Conservation (phyloP, 2,888 invertebrate species). For the Drosophila nr. fundita region DNA sequence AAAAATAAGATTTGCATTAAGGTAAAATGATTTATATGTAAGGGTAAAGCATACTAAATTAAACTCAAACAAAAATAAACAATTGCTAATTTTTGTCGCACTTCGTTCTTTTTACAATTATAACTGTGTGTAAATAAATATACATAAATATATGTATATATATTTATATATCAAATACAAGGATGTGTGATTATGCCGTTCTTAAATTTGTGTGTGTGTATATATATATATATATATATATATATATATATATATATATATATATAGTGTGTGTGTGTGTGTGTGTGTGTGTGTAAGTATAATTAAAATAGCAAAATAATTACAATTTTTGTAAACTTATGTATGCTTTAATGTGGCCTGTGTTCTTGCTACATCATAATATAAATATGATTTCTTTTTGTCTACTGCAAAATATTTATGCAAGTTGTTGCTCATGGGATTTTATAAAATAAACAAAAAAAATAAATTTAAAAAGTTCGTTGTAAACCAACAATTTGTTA, state of each 20-base stretch:
- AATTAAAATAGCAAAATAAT: constrained; percentile 38
- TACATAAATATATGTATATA: constrained; percentile 6
- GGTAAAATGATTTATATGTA: constrained; percentile 45
- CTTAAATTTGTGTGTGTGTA: constrained; percentile 11
- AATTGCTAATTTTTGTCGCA: constrained; percentile 35
- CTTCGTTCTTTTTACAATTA: constrained; percentile 29
- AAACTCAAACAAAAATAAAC: constrained; percentile 56
- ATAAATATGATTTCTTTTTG: neutral
- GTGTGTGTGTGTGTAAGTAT: constrained; percentile 27
- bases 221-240: neutral
- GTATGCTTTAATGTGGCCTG: constrained; percentile 26
- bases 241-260: neutral
- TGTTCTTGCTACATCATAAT: constrained; percentile 42
- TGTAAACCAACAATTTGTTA: neutral
- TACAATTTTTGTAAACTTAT: constrained; percentile 43
- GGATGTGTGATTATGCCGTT: constrained; percentile 9
- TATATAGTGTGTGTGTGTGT: neutral
- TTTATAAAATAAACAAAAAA: neutral
- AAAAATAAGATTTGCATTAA: constrained; percentile 50
- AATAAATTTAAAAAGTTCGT: no score
- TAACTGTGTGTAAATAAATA: constrained; percentile 38
- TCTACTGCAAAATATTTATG: constrained; percentile 40
- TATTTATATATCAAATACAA: constrained; percentile 15
- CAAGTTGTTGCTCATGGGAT: constrained; percentile 4
- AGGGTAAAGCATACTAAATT: constrained; percentile 50